These are phyloP conservation scores for Pseudoips prasinana DNA, from an alignment of 2,888 invertebrate genomes.

Conservation along the genomic window DNA sequence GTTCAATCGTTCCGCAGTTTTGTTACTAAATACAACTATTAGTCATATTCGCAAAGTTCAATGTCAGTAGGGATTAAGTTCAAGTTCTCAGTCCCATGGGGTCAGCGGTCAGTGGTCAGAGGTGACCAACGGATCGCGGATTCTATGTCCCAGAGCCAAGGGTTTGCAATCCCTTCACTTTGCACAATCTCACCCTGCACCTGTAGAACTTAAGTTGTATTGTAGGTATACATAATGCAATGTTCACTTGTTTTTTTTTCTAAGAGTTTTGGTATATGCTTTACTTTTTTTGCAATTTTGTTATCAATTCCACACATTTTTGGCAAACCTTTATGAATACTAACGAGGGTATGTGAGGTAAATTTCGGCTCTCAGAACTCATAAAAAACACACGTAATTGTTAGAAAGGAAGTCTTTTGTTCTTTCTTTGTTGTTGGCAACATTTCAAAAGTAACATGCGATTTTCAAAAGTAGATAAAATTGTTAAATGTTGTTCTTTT, in stretches of 20 bases:
- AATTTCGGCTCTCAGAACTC: conserved; percentile 21
- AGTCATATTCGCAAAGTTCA: conserved; percentile 40
- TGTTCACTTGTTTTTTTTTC: conserved; percentile 20
- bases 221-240: conserved; percentile 34
- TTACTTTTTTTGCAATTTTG: conserved; percentile 15
- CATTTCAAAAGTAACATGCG: conserved; percentile 15
- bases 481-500: conserved; percentile 1
- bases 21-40: too few species aligned
- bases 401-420: conserved; percentile 9
- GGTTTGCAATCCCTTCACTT: conserved; percentile 33
- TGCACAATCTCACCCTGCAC: conserved; percentile 41
- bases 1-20: too few species aligned
- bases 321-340: conserved; percentile 19
- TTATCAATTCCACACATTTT: conserved; percentile 15
- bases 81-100: conserved; percentile 73
- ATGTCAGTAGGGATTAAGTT: conserved; percentile 56
- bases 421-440: conserved; percentile 19
- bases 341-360: conserved; percentile 35
- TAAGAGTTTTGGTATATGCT: conserved; percentile 18
- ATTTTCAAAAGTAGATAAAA: conserved; percentile 15
- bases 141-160: conserved; percentile 20
- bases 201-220: conserved; percentile 36
- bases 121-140: conserved; percentile 74
- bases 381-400: conserved; percentile 6
- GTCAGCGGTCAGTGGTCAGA: conserved; percentile 73